These are phyloP conservation scores for Pteronotus mesoamericanus DNA, from an alignment of 2,797 vertebrate genomes.

Conservation along the genomic window DNA sequence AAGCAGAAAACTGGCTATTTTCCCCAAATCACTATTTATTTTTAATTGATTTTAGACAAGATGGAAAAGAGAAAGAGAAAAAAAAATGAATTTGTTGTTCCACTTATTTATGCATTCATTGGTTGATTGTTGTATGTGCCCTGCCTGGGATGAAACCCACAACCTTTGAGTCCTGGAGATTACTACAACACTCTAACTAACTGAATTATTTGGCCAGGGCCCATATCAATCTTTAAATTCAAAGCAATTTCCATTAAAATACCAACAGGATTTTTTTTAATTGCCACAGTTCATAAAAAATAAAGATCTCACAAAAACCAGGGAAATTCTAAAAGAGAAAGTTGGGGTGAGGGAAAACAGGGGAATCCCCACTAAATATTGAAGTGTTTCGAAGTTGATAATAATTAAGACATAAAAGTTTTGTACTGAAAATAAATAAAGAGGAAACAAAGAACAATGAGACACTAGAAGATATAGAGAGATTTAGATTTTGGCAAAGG, in stretches of 20 bases:
- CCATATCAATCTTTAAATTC: constrained; percentile 7
- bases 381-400: constrained; percentile 2
- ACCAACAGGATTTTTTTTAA: not conserved
- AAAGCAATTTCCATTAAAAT: constrained; percentile 35
- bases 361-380: not conserved
- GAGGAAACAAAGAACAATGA: not conserved
- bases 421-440: not conserved
- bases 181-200: no score
- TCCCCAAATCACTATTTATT: not conserved
- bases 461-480: not conserved
- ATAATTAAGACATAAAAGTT: constrained; percentile 2
- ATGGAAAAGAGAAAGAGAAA: not conserved
- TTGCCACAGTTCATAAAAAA: not conserved
- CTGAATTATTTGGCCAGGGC: no score
- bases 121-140: not conserved
- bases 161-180: not conserved
- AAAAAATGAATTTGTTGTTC: not conserved
- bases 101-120: not conserved
- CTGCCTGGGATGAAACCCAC: not conserved
- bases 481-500: not conserved
- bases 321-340: not conserved
- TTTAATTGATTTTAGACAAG: not conserved
- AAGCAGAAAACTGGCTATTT: not conserved
- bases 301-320: not conserved
- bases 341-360: not conserved